Evolutionary conservation across 2,888 invertebrate genomes (phyloP).

Genomic region (Agrotis puta): DNA sequence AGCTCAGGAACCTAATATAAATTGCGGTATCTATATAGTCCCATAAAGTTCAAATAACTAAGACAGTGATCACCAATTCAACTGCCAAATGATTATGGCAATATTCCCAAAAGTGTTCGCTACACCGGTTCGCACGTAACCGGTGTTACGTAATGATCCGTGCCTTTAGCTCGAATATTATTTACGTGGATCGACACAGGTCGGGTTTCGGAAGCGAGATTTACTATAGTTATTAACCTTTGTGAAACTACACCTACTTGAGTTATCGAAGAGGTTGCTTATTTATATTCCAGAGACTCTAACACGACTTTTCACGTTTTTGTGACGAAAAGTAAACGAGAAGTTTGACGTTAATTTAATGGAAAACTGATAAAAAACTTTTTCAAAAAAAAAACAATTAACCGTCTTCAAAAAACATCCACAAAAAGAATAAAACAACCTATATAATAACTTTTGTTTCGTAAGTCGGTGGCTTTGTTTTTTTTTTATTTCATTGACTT

Average conservation of each 20-base stretch:
- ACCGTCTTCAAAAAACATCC: too few species aligned
- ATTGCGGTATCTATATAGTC: not conserved
- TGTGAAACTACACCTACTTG: not conserved
- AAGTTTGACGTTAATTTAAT: too few species aligned
- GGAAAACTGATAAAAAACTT: too few species aligned
- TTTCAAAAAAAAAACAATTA: too few species aligned
- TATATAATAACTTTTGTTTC: too few species aligned
- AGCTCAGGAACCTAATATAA: not conserved
- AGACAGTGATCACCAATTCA: constrained; percentile 39
- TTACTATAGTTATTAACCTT: not conserved
- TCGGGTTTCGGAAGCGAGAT: not conserved
- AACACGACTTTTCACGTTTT: too few species aligned
- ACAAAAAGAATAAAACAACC: too few species aligned
- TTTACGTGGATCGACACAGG: not conserved
- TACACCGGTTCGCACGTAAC: constrained; percentile 11
- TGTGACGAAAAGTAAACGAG: too few species aligned
- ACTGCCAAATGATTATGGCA: constrained; percentile 48
- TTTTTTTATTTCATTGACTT: too few species aligned
- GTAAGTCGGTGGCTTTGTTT: too few species aligned
- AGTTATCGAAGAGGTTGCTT: too few species aligned
- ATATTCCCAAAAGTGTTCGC: constrained; percentile 39
- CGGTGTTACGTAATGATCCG: constrained; percentile 25
- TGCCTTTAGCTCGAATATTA: constrained; percentile 24
- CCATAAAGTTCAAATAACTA: constrained; percentile 29
- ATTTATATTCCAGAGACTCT: too few species aligned